Evolutionary conservation across 2,797 vertebrate genomes (phyloP), one percentile per base, ranked within the genome.

Genomic region (Lerista edwardsae): DNA sequence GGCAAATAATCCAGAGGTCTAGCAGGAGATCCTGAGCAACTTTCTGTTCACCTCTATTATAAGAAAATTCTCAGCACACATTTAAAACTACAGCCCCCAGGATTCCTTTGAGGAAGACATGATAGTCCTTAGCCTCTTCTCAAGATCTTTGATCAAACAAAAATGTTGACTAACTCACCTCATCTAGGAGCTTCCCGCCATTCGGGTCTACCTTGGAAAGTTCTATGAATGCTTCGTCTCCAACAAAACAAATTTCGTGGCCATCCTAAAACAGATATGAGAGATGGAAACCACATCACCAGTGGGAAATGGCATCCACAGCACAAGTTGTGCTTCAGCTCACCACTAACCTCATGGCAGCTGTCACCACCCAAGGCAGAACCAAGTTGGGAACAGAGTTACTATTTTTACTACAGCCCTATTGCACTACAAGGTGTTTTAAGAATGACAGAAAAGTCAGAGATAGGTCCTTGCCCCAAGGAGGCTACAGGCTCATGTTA

Each of bases 221-320:
- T 74, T 99, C 96, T 93, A 97, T 94, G 87, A 99, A 99, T 0
- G 98, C 97, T 88, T 98, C 97, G 64, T 99, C 98, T 57, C 98
- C 98, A 88, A 99, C 99, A 91, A 99, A 99, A 88, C 99, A 99
- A 92, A 99, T 98, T 93, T 99, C 98, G 90, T 99, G 98, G 86
- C 96, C 96, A 34, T 99, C 98, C 98, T 99, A 72, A 67, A 93
- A 0, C 1, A 86, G 23, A 91, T 87, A 81, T 39, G 86, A 71
- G 85, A 29, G 81, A 82, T 57, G 90, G 59, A 5, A 31, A 21
- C 51, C 2, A 68, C 0, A 59, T n/a, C 12, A 4, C 0, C 0
- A 75, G 47, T 68, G 0, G 15, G 47, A 84, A 17, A 71, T 47
- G 15, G 65, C 19, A 39, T 4, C 23, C 67, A 34, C 6, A 36